Conservation (phyloP, 2,888 invertebrate species). For the Esperia sulphurella region DNA sequence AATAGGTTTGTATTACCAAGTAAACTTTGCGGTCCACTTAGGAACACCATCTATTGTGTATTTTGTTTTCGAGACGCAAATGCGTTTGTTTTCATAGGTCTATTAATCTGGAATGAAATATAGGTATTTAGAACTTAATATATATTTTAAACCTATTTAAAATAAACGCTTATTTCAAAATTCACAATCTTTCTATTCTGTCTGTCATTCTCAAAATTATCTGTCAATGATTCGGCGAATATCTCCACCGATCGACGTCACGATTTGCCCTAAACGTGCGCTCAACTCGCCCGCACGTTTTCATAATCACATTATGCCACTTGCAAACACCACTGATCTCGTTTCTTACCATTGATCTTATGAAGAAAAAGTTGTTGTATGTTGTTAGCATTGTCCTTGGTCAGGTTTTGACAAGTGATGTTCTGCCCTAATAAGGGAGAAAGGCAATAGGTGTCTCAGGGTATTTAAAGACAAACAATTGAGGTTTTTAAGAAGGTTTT, state of each 20-base stretch:
- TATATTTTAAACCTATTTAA: too few relatives aligned
- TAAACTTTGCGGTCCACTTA: too few relatives aligned
- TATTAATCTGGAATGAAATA: too few relatives aligned
- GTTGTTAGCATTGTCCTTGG: slow-evolving; percentile 1
- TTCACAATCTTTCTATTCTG: neutral
- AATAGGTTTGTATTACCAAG: too few relatives aligned
- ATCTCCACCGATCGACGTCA: slow-evolving; percentile 5
- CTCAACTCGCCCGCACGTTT: slow-evolving; percentile 21
- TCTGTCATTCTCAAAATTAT: neutral
- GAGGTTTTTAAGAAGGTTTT: too few relatives aligned
- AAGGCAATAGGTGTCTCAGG: too few relatives aligned
- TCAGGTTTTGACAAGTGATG: slow-evolving; percentile 1
- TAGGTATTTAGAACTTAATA: too few relatives aligned
- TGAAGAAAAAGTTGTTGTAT: neutral
- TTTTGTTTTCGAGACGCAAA: too few relatives aligned
- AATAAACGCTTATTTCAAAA: neutral
- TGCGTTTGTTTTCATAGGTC: too few relatives aligned
- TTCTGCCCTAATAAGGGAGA: too few relatives aligned
- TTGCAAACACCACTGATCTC: slow-evolving; percentile 24
- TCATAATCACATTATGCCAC: slow-evolving; percentile 28
- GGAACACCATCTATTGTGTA: too few relatives aligned
- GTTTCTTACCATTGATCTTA: slow-evolving; percentile 15
- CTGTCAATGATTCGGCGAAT: neutral
- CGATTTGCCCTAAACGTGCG: slow-evolving; percentile 19
- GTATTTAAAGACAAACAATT: too few relatives aligned